Evolutionary conservation across 2,888 invertebrate genomes (phyloP), one percentile per base, ranked within the genome.

Genomic region (Lasioglossum calceatum): DNA sequence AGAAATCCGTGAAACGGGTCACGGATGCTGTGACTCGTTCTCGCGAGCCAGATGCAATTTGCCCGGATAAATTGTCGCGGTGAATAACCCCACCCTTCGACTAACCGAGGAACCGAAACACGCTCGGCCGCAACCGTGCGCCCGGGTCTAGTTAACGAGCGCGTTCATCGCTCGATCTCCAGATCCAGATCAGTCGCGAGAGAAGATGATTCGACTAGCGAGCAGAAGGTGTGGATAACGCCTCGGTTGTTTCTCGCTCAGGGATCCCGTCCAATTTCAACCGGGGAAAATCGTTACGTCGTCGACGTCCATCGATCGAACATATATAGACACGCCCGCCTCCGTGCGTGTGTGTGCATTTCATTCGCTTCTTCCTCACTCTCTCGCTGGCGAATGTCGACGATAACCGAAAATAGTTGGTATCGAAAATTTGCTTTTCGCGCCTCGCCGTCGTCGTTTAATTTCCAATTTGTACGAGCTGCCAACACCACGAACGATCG

Each of bases 391-490:
- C 19, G 76, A 79, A 32, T 73, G 72, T n/a, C 73, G 58, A 54
- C 64, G 77, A 75, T 71, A 78, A 75, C 72, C 77, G 80, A 80
- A 79, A 74, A 77, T 58, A 61, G 80, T 54, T 14, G 85, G 81
- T 81, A 83, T 86, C 78, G 86, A 91, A 91, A 88, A 89, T 86
- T 88, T 86, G 77, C 83, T 73, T 87, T 86, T 91, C 91, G 87
- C 90, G 83, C 90, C 89, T 89, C 83, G 47, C 77, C 89, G 82
- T 88, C 88, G 90, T 85, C 88, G 85, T 91, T 91, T 91, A 91
- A 90, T 91, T 90, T 85, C 88, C 91, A 91, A 91, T 91, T 91
- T 91, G 91, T 77, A 86, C 88, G 87, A 91, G 85, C 91, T 91
- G 91, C 91, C 91, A 91, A 85, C 81, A 81, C 73, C 91, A 91